phyloP scores from a whole-genome alignment of 2,888 invertebrate species.

The Tenodera sinensis region DNA sequence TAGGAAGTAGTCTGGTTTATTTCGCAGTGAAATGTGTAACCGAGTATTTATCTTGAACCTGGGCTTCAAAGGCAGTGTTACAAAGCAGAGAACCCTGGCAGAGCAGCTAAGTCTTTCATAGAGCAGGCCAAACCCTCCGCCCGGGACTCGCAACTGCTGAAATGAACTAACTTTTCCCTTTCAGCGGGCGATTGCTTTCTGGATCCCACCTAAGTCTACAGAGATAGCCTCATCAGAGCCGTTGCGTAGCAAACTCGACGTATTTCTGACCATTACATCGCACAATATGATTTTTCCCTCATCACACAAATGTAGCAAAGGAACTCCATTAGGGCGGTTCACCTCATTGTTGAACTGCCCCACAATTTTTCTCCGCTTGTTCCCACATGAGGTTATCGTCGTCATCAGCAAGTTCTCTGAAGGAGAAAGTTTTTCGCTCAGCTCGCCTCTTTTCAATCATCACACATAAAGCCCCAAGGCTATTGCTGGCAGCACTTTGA shows the following conservation, averaged over 20 bases:
- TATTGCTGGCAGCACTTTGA: background rate
- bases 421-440: background rate
- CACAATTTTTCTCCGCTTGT: background rate
- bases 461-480: background rate
- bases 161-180: background rate
- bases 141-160: background rate
- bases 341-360: background rate
- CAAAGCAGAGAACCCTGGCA: no score
- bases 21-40: no score
- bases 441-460: background rate
- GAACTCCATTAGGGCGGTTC: background rate
- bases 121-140: no score
- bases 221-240: background rate
- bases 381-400: background rate
- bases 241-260: background rate
- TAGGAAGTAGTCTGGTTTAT: no score
- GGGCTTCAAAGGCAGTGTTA: no score
- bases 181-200: background rate
- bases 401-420: background rate
- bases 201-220: background rate
- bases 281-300: background rate
- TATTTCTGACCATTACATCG: background rate
- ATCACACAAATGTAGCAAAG: background rate
- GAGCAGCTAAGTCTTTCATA: no score
- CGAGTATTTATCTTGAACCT: no score